These are phyloP conservation scores for Pachliopta kotzebuea DNA, from an alignment of 2,888 invertebrate species.

Conservation along the genomic window DNA sequence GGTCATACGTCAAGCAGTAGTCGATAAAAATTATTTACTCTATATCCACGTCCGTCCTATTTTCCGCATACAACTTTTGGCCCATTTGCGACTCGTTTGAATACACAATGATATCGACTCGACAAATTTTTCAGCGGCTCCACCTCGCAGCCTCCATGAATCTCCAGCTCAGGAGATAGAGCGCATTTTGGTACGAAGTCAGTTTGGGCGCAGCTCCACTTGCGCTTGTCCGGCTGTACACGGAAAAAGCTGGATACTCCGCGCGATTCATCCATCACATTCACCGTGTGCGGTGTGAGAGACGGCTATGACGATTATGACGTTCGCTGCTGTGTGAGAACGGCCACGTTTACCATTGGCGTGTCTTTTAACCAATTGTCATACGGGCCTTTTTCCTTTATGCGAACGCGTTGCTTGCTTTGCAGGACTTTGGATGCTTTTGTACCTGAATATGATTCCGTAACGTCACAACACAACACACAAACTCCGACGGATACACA, in stretches of 20 bases:
- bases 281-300: conserved; percentile 64
- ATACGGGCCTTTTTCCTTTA: conserved; percentile 55
- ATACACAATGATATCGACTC: conserved; percentile 55
- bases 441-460: conserved; percentile 30
- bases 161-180: conserved; percentile 34
- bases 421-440: conserved; percentile 51
- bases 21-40: conserved; percentile 11
- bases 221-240: conserved; percentile 45
- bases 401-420: conserved; percentile 42
- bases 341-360: conserved; percentile 35
- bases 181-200: conserved; percentile 34
- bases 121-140: conserved; percentile 37
- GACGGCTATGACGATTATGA: conserved; percentile 70
- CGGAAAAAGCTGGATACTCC: conserved; percentile 65
- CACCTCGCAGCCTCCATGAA: conserved; percentile 5
- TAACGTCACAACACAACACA: conserved; percentile 18
- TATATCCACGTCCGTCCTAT: conserved; percentile 49
- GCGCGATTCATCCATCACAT: conserved; percentile 73
- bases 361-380: conserved; percentile 45
- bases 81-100: conserved; percentile 64
- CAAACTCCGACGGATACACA: too few species aligned
- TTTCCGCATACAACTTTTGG: conserved; percentile 64
- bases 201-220: conserved; percentile 32
- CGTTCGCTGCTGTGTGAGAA: conserved; percentile 53
- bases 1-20: too few species aligned